Percentiles rank a stretch among this genome's conserved stretches.
These are phyloP conservation scores for Rotaria macrura DNA, from an alignment of 2,888 invertebrate species.

Conservation along the genomic window DNA sequence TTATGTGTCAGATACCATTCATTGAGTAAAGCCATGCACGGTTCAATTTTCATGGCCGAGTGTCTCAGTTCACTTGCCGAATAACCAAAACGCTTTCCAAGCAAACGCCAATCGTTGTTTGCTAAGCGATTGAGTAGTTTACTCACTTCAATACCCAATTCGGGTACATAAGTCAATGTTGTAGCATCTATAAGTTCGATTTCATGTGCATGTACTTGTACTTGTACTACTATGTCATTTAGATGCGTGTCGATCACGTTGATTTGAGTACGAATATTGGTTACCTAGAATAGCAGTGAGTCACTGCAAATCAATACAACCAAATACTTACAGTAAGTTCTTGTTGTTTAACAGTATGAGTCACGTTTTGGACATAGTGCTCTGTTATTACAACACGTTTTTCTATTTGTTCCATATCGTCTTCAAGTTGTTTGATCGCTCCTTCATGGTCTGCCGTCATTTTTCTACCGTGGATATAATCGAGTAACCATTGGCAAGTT, in stretches of 20 bases:
- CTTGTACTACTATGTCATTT: neutral
- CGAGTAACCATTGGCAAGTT: neutral
- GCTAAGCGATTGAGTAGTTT: constrained; percentile 41
- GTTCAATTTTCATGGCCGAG: constrained; percentile 45
- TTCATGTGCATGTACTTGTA: neutral
- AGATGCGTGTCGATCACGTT: neutral
- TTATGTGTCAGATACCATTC: constrained; percentile 47
- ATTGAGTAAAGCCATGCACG: constrained; percentile 44
- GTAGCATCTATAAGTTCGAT: constrained; percentile 33
- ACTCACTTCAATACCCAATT: constrained; percentile 43
- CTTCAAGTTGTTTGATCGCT: neutral
- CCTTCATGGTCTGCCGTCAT: neutral
- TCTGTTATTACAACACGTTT: neutral
- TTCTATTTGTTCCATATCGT: neutral
- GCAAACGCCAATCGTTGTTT: constrained; percentile 44
- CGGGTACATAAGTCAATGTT: constrained; percentile 44
- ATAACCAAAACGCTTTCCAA: constrained; percentile 43
- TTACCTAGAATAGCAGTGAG: neutral
- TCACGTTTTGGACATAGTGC: neutral
- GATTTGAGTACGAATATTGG: neutral
- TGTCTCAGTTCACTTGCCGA: constrained; percentile 42
- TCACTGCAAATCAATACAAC: too few relatives aligned
- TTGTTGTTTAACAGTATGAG: neutral
- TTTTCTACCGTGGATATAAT: neutral
- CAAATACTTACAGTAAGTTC: neutral